Evolutionary conservation across 2,113 vertebrate genomes (phyloP), one percentile per base, ranked within the genome.

Genomic region (Paramisgurnus dabryanus): DNA sequence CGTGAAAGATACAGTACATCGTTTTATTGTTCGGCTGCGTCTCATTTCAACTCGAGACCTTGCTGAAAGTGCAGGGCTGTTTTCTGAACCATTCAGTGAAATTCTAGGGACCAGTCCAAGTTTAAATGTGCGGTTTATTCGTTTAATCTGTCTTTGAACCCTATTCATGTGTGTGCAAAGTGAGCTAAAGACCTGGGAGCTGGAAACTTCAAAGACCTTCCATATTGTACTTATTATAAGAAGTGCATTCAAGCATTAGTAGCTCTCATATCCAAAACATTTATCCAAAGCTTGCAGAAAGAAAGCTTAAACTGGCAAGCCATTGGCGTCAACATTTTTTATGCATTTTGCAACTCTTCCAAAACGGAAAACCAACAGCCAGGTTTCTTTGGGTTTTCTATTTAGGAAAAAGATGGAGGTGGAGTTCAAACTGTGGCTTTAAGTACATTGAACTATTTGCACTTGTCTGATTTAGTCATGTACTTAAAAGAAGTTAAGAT

Each of bases 1-100:
- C 81, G 4, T 67, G 66, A 68, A 70, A 89, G 84, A 87, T 61
- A 74, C 47, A 61, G 71, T 61, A 53, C 50, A 74, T 74, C 83
- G 85, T 89, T 90, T 88, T 80, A 88, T 83, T 89, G 82, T 76
- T 87, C 67, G 85, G 85, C 69, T 50, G 55, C 83, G 85, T 84
- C 88, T 84, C 87, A 90, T 73, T 75, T n/a, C 13, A 49, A 4
- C 13, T 58, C 15, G 39, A 58, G 53, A 72, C 69, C 63, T 58
- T 58, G 70, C 34, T 40, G 15, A 41, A 40, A 71, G 47, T 50
- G 4, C 50, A 66, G 34, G 6, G 53, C 9, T 39, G 39, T n/a
- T 64, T 17, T 73, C 10, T 49, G 40, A 70, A 69, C 71, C 63
- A 60, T 70, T 53, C 53, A 68, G 71, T 39, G 17, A 39, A 74